Evolutionary conservation across 2,888 invertebrate genomes (phyloP).

Genomic region (Ophion slaviceki): DNA sequence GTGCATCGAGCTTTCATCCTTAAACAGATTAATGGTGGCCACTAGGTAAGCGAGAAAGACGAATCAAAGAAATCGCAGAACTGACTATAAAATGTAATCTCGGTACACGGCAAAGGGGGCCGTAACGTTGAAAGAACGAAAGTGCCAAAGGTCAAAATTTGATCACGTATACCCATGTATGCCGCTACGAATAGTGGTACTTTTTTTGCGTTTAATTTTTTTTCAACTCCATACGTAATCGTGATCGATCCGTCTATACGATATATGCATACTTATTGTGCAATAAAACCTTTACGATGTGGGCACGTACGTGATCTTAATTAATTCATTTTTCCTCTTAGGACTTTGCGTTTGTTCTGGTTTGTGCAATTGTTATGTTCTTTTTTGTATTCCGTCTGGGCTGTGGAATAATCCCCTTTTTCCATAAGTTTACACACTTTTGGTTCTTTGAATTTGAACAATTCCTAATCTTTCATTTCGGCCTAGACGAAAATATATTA

Average conservation of each 20-base stretch:
- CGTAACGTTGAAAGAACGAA: slow-evolving; percentile 26
- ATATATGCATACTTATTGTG: too few relatives aligned
- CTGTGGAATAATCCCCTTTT: too few relatives aligned
- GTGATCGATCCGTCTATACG: too few relatives aligned
- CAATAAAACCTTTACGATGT: too few relatives aligned
- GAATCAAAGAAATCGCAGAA: neutral
- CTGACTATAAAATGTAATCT: slow-evolving; percentile 19
- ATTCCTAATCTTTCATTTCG: neutral
- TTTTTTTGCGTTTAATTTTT: neutral
- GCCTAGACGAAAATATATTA: neutral
- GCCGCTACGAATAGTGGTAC: neutral
- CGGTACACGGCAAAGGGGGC: slow-evolving; percentile 7
- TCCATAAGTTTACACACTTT: too few relatives aligned
- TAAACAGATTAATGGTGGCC: neutral
- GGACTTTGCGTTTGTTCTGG: too few relatives aligned
- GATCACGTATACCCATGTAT: neutral
- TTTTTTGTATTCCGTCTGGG: too few relatives aligned
- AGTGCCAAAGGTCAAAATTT: slow-evolving; percentile 13
- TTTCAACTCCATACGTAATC: too few relatives aligned
- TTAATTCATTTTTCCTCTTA: too few relatives aligned
- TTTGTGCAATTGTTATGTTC: too few relatives aligned
- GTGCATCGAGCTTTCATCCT: neutral
- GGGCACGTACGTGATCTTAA: too few relatives aligned
- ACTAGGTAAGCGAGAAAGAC: neutral
- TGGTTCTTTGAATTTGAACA: neutral